Percentiles rank a stretch among this genome's conserved stretches.
These are phyloP conservation scores for Ammospiza maritima DNA, from an alignment of 2,797 vertebrate genomes.

Conservation along the genomic window DNA sequence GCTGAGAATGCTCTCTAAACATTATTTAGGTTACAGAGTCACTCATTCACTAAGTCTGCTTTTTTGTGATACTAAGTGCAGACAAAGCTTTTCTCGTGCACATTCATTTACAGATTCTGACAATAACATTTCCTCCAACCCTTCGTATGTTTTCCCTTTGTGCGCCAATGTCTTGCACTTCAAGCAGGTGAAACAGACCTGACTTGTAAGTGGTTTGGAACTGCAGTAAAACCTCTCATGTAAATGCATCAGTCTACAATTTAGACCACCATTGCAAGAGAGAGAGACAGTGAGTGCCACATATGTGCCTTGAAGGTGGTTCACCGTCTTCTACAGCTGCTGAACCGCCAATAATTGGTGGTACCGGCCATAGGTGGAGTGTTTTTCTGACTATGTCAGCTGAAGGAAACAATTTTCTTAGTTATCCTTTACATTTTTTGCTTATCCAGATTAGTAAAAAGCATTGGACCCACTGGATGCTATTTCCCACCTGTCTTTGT, in stretches of 20 bases:
- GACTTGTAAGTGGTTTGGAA: background rate
- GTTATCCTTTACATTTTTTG: background rate
- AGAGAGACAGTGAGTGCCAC: background rate
- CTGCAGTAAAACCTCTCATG: background rate
- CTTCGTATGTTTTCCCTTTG: background rate
- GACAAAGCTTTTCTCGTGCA: background rate
- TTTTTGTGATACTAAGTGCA: background rate
- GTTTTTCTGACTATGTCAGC: background rate
- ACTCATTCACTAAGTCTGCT: background rate
- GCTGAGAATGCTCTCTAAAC: background rate
- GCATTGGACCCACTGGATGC: background rate
- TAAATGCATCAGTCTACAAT: background rate
- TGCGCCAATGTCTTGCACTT: background rate
- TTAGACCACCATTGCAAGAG: background rate
- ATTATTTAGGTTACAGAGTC: background rate
- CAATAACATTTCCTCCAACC: background rate
- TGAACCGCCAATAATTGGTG: background rate
- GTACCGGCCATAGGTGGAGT: background rate
- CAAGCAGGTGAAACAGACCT: background rate
- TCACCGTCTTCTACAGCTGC: background rate
- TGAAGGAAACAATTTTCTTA: background rate
- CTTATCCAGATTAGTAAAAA: background rate
- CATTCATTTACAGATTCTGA: background rate
- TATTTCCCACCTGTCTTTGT: background rate
- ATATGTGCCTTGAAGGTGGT: background rate